Conservation (phyloP, 2,888 invertebrate genomes). For the Scaptomyza caliginosa region DNA sequence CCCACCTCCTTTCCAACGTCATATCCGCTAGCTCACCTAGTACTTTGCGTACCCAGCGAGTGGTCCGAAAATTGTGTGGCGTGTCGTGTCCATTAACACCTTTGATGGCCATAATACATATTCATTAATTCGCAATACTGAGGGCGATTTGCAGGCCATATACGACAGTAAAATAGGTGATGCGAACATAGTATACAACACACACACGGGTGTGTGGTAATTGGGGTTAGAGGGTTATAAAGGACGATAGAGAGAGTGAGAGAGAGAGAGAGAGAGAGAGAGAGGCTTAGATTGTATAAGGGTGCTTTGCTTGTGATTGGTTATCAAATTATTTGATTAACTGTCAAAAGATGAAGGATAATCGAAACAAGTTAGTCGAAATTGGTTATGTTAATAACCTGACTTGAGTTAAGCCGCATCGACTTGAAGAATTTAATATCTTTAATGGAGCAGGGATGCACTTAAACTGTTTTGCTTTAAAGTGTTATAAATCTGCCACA, state of each 20-base stretch:
- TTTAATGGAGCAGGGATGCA: no score
- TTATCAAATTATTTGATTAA: slow-evolving; percentile 45
- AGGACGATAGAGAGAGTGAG: neutral
- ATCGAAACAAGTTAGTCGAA: slow-evolving; percentile 3
- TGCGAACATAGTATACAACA: slow-evolving; percentile 16
- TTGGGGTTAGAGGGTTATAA: neutral
- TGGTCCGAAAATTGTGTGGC: slow-evolving; percentile 67
- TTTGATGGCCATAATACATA: slow-evolving; percentile 79
- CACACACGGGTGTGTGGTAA: neutral
- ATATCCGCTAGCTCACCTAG: neutral
- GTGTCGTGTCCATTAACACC: slow-evolving; percentile 80
- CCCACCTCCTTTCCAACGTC: neutral
- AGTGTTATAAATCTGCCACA: neutral
- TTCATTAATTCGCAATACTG: slow-evolving; percentile 69
- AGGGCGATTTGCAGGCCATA: slow-evolving; percentile 39
- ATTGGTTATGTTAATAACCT: neutral
- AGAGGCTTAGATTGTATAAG: neutral
- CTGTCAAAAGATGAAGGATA: slow-evolving; percentile 24
- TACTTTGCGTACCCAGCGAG: slow-evolving; percentile 1
- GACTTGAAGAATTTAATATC: no score
- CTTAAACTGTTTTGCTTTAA: neutral
- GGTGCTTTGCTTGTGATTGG: slow-evolving; percentile 28
- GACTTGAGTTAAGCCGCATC: no score
- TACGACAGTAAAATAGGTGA: slow-evolving; percentile 14
- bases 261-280: neutral